Base-by-base conservation (phyloP, 2,888 invertebrate species). In the Acanthococcus lagerstroemiae region DNA sequence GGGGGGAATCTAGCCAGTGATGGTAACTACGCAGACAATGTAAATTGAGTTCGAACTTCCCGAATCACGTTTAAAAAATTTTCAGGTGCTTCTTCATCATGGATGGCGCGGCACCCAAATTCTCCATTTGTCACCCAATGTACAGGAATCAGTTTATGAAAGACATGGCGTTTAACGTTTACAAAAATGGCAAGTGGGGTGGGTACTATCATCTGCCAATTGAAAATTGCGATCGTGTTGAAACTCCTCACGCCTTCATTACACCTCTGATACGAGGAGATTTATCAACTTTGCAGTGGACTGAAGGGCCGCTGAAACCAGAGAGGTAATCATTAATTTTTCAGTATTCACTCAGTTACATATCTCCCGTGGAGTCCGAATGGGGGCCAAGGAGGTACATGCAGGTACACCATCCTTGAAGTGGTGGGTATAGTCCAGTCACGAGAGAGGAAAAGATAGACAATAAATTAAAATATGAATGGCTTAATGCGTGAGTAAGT, bases 181-280 rank as follows among this genome's bases (percentile, higher is more conserved):
- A 80, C 70, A 81, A 82, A 70, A 77, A 85, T 72, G 82, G 81
- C 6, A 75, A 79, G 72, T 88, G 80, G 88, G 87, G 93, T 15
- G 87, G 87, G 0, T 92, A 90, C 74, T 82, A 92, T n/a, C 92
- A 95, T 76, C 75, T 90, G 9, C 79, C 83, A 0, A 74, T 93
- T 1, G 80, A 81, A 7, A 78, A 82, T 54, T 69, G 79, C 21
- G 74, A 77, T 6, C 75, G 76, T 0, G 76, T 80, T 0, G 74
- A 77, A 2, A 78, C 76, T 7, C 80, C 83, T 68, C 89, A 94
- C 74, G 87, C 86, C 0, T 91, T 83, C 74, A 84, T 86, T 2
- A 90, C 91, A 76, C 84, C 87, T 0, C 73, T 83, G 15, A 84
- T 86, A 0, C 82, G 87, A 63, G 95, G 95, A 56, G 95, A 97